Evolutionary conservation across 2,113 vertebrate genomes (phyloP).

Genomic region (Clinocottus analis): DNA sequence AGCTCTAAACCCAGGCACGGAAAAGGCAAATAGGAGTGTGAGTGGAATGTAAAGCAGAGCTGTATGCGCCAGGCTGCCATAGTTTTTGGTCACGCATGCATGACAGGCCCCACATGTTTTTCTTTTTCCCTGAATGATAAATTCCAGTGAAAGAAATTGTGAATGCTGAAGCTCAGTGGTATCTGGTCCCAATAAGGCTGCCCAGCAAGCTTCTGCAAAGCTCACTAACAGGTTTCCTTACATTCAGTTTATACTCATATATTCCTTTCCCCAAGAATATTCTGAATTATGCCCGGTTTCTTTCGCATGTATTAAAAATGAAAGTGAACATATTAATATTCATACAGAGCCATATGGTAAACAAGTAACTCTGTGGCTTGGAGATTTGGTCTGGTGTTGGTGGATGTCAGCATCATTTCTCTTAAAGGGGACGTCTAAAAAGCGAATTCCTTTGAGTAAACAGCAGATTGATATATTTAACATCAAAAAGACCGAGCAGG

Average conservation of each 20-base stretch:
- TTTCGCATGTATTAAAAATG: constrained; percentile 60
- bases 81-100: constrained; percentile 64
- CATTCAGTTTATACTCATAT: constrained; percentile 31
- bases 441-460: constrained; percentile 41
- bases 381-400: constrained; percentile 58
- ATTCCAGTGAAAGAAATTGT: constrained; percentile 43
- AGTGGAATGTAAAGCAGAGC: constrained; percentile 76
- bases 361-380: constrained; percentile 56
- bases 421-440: constrained; percentile 32
- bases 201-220: constrained; percentile 20
- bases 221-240: constrained; percentile 13
- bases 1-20: constrained; percentile 76
- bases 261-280: constrained; percentile 28
- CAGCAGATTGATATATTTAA: constrained; percentile 52
- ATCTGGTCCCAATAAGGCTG: constrained; percentile 26
- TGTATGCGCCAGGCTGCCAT: constrained; percentile 51
- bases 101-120: constrained; percentile 41
- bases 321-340: constrained; percentile 65
- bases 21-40: constrained; percentile 72
- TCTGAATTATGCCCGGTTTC: constrained; percentile 33
- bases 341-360: constrained; percentile 61
- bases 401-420: constrained; percentile 35
- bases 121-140: constrained; percentile 34
- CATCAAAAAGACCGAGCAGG: constrained; percentile 38
- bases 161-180: constrained; percentile 35